Base-by-base conservation (phyloP, 2,113 vertebrate species). In the Thalassoma bifasciatum region DNA sequence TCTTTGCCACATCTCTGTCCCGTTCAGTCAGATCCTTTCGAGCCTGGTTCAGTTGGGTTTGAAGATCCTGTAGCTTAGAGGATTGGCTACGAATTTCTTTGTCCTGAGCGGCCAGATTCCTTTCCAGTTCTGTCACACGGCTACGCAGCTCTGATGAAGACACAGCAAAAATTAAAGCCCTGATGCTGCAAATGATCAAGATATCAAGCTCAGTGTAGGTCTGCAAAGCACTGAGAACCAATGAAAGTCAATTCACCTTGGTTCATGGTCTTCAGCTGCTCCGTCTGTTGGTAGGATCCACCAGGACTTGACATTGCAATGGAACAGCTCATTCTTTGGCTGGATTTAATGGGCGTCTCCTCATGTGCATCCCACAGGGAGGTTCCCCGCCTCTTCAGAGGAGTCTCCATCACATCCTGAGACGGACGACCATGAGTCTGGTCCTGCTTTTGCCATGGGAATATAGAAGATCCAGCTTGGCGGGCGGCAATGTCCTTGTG, bases 371-470 rank as follows among this genome's bases (percentile, higher is more conserved):
- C 93, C 93, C 94, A 94, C 0, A 85, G 85, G 75, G 92, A 90
- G 3, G 79, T 12, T 4, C 83, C 93, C 63, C 90, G 90, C 86
- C 91, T 94, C 86, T 92, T 95, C 16, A 92, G 61, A 3, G 95
- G 95, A 0, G 94, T 96, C 81, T 94, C 95, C 57, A 89, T 89
- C 47, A 58, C 78, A 80, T 53, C 88, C n/a, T 89, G 89, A 40
- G 92, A 87, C 51, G 86, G 84, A 4, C 78, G 90, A 37, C 77
- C 83, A 21, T 94, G 92, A 8, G 86, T 89, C 54, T 93, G 89
- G 46, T 96, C 94, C 75, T 95, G 93, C 82, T 95, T 93, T 78
- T 97, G 96, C 97, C 96, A 98, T 9, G 95, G 95, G 86, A 99
- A 98, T 66, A 98, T 95, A 0, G 96, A 96, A 0, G 96, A 99